Conservation (phyloP, 2,113 vertebrate species). For the Jacana jacana region DNA sequence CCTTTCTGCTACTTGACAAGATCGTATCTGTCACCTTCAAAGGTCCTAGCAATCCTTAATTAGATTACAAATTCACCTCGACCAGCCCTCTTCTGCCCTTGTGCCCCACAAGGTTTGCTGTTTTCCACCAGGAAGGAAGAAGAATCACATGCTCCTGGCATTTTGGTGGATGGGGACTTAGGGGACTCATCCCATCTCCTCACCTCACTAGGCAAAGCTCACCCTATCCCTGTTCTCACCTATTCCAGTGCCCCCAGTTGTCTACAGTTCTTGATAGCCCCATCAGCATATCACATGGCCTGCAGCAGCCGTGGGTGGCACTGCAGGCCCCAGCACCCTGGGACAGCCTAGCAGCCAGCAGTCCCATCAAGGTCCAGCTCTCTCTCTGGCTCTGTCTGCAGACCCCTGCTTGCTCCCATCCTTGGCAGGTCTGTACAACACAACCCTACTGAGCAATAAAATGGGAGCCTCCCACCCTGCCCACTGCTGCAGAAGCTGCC, state of each 20-base stretch:
- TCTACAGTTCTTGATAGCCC: not conserved
- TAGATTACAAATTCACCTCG: not conserved
- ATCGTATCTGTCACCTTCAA: not conserved
- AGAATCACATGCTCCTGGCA: not conserved
- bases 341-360: not conserved
- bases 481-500: not conserved
- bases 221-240: not conserved
- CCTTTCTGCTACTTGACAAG: not conserved
- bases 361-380: not conserved
- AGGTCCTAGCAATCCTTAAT: not conserved
- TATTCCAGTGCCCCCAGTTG: rapidly evolving
- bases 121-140: not conserved
- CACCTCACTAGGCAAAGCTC: not conserved
- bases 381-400: not conserved
- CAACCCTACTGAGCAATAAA: not conserved
- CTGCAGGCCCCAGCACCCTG: rapidly evolving
- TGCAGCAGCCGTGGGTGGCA: not conserved
- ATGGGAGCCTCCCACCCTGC: not conserved
- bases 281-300: not conserved
- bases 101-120: not conserved
- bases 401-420: not conserved
- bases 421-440: not conserved
- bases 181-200: not conserved
- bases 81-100: not conserved
- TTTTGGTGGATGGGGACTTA: not conserved